Percentiles rank a stretch among this genome's conserved stretches.
These are phyloP conservation scores for Aethes cnicana DNA, from an alignment of 2,888 invertebrate species.

Conservation along the genomic window DNA sequence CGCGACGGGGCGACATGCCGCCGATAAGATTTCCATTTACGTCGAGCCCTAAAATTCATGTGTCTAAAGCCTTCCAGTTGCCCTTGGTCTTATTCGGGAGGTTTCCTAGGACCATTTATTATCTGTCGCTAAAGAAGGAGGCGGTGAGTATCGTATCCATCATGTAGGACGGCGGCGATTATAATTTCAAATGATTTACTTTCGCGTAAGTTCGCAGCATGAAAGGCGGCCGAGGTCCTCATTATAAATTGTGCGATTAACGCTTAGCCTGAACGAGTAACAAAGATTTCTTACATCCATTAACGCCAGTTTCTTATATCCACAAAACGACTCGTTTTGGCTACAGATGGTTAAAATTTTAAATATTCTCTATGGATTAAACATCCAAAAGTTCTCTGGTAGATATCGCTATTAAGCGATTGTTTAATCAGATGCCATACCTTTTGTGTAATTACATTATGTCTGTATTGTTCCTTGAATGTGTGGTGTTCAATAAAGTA, in stretches of 20 bases:
- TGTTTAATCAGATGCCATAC: too few species aligned
- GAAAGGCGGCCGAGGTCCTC: slow-evolving; percentile 46
- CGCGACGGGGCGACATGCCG: slow-evolving; percentile 2
- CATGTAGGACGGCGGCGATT: slow-evolving; percentile 57
- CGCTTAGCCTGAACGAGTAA: slow-evolving; percentile 44
- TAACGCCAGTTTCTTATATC: too few species aligned
- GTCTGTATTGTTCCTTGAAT: too few species aligned
- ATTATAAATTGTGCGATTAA: slow-evolving; percentile 59
- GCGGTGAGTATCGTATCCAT: slow-evolving; percentile 55
- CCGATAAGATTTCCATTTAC: slow-evolving; percentile 30
- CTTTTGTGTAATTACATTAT: too few species aligned
- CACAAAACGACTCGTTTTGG: too few species aligned
- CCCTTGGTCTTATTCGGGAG: slow-evolving; percentile 42
- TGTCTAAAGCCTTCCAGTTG: slow-evolving; percentile 35
- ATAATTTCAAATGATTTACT: slow-evolving; percentile 60
- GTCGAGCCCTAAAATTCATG: slow-evolving; percentile 23
- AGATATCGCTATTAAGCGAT: too few species aligned
- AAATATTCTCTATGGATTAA: too few species aligned
- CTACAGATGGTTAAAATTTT: too few species aligned
- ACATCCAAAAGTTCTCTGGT: too few species aligned
- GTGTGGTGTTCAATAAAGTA: too few species aligned
- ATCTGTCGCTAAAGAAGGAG: slow-evolving; percentile 42
- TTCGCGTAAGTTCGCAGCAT: slow-evolving; percentile 36
- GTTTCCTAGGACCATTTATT: slow-evolving; percentile 55
- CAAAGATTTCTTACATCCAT: slow-evolving; percentile 42